phyloP scores from a whole-genome alignment of 2,113 vertebrate genomes.

The Orycteropus afer region DNA sequence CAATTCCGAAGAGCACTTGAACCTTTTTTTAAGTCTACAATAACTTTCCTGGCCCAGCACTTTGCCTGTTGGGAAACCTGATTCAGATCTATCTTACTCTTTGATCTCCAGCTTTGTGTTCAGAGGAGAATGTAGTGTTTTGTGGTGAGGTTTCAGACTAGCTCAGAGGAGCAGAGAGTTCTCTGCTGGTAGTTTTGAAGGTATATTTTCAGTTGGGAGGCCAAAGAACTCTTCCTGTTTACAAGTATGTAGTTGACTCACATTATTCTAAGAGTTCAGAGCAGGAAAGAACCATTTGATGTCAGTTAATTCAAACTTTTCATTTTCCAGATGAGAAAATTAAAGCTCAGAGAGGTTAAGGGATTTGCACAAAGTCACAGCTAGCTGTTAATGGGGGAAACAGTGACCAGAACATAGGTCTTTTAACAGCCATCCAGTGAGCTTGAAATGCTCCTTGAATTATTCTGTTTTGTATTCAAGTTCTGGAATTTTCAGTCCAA shows the following conservation, averaged over 20 bases:
- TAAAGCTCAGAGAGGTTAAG: slow-evolving; percentile 8
- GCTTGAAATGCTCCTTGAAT: background rate
- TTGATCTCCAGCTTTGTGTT: background rate
- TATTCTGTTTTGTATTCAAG: background rate
- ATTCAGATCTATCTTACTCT: background rate
- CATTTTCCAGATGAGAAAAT: slow-evolving; percentile 40
- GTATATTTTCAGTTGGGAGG: background rate
- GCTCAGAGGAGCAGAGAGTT: background rate
- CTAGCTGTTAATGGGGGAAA: background rate
- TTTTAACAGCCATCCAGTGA: background rate
- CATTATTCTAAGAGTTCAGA: slow-evolving; percentile 19
- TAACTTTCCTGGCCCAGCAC: background rate
- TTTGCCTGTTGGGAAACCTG: background rate
- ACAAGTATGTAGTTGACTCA: slow-evolving; percentile 34
- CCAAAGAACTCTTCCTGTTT: slow-evolving; percentile 57
- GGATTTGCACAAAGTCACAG: background rate
- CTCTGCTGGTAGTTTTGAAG: background rate
- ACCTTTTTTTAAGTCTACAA: background rate
- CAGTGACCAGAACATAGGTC: background rate
- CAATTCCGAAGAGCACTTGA: background rate
- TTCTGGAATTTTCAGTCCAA: slow-evolving; percentile 34
- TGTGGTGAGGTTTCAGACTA: background rate
- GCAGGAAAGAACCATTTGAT: background rate
- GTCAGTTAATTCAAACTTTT: background rate
- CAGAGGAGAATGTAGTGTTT: background rate